Base-by-base conservation (phyloP, 53 echinoderm and acorn worm species). In the Luidia sarsii region DNA sequence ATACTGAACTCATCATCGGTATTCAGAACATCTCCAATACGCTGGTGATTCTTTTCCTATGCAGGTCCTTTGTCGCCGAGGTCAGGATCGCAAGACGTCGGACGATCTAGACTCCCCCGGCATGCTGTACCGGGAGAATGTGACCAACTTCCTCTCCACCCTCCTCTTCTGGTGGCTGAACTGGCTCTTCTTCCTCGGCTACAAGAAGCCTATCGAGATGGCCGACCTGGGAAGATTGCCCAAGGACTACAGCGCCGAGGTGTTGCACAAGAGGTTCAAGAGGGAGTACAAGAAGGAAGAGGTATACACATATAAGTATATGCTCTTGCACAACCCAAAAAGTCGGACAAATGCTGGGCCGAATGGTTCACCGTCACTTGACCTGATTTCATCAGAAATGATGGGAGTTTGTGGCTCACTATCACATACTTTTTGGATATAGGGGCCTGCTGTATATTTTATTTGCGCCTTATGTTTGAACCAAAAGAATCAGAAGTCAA, bases 121-220 rank as follows among this genome's bases (percentile, higher is more conserved):
- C 2, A 48, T 35, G 62, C 22, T 54, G 20, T 86, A 65, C 51
- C 57, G 30, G 15, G 55, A 43, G 11, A 21, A 80, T 33, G 80
- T 79, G 38, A 37, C 67, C 35, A 86, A 80, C 68, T 27, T 86
- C 30, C 33, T 68, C 34, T 91, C 91, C 2, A 68, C 75, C 32
- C 27, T 85, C 6, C 25, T 62, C 24, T 92, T 74, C 68, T 88
- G 88, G 88, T 92, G 92, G 92, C 33, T 88, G 56, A 88, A 88
- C 39, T 88, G 92, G 92, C 31, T 92, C 16, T 81, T 92, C 31
- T 65, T 33, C 25, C 52, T 69, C 11, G 90, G 90, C 36, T 90
- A 86, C 68, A 90, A 67, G 82, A 81, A 54, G 41, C 14, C 73
- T 33, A 45, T 90, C 10, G 59, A 81, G 23, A 72, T 82, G 7